Conservation (phyloP, 2,888 invertebrate genomes). For the Macrophya alboannulata region DNA sequence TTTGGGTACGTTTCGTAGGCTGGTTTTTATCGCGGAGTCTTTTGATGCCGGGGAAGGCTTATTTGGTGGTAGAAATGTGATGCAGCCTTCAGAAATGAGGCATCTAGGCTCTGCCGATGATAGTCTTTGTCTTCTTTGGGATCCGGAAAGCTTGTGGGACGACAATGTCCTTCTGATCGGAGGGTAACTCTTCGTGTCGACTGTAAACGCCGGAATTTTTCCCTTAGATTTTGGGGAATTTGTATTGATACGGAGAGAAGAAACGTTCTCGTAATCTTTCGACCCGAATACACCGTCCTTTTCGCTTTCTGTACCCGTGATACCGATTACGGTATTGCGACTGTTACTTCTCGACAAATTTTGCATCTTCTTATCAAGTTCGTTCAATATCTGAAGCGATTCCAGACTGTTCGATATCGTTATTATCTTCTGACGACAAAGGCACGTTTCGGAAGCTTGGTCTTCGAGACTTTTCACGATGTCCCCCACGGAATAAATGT, state of each 20-base stretch:
- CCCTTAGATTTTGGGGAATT: conserved; percentile 14
- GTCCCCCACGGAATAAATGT: conserved; percentile 70
- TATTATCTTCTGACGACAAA: conserved; percentile 77
- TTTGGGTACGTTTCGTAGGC: conserved; percentile 12
- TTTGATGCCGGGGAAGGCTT: background rate
- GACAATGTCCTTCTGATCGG: background rate
- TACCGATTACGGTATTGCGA: background rate
- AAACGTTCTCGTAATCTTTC: conserved; percentile 25
- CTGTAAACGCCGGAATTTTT: conserved; percentile 6
- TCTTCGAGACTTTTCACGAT: conserved; percentile 1
- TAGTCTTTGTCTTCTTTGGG: background rate
- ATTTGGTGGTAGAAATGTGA: conserved; percentile 1
- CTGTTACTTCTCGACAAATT: conserved; percentile 35
- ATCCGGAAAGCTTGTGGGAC: conserved; percentile 13
- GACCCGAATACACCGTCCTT: background rate
- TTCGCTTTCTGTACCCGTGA: background rate
- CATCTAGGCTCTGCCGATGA: conserved; percentile 30
- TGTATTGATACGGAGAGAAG: conserved; percentile 23
- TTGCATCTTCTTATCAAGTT: conserved; percentile 6
- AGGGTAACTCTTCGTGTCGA: conserved; percentile 43
- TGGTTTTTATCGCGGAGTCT: background rate
- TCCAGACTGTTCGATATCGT: conserved; percentile 81
- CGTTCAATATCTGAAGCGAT: conserved; percentile 67
- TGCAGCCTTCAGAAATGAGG: conserved; percentile 28
- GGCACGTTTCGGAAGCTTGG: conserved; percentile 38